phyloP scores from a whole-genome alignment of 2,797 vertebrate species.

The Sparus aurata region DNA sequence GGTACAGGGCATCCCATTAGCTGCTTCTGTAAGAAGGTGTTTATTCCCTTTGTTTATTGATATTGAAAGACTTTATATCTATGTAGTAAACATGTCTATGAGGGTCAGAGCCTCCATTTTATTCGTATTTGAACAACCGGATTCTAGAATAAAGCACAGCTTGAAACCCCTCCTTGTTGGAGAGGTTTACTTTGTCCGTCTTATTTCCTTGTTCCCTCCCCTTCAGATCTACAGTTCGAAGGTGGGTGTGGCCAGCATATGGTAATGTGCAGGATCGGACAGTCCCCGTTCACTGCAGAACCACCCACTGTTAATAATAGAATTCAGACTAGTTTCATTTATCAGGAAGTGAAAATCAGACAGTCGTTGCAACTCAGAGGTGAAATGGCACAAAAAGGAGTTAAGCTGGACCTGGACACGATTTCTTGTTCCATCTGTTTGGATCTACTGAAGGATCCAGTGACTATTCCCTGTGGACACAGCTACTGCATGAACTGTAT shows the following conservation, averaged over 20 bases:
- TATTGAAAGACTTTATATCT: too few relatives aligned
- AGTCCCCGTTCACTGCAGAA: neutral
- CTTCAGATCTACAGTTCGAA: neutral
- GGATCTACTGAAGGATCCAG: slow-evolving; percentile 15
- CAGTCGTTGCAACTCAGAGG: too few relatives aligned
- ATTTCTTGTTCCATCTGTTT: slow-evolving; percentile 18
- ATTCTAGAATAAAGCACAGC: neutral
- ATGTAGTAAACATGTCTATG: too few relatives aligned
- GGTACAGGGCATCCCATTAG: too few relatives aligned
- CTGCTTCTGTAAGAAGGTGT: too few relatives aligned
- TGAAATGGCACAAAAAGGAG: neutral
- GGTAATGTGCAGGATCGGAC: neutral
- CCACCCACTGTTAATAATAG: too few relatives aligned
- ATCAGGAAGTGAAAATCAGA: too few relatives aligned
- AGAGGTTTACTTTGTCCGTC: too few relatives aligned
- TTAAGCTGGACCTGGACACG: neutral
- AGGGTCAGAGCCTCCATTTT: too few relatives aligned
- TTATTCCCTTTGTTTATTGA: too few relatives aligned
- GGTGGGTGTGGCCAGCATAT: neutral
- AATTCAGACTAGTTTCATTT: too few relatives aligned
- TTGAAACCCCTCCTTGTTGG: neutral
- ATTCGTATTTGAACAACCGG: neutral
- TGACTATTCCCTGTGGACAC: slow-evolving; percentile 13
- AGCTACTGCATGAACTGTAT: neutral
- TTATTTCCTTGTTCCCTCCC: neutral